Evolutionary conservation across 2,888 invertebrate genomes (phyloP).

Genomic region (Erpobdella octoculata): DNA sequence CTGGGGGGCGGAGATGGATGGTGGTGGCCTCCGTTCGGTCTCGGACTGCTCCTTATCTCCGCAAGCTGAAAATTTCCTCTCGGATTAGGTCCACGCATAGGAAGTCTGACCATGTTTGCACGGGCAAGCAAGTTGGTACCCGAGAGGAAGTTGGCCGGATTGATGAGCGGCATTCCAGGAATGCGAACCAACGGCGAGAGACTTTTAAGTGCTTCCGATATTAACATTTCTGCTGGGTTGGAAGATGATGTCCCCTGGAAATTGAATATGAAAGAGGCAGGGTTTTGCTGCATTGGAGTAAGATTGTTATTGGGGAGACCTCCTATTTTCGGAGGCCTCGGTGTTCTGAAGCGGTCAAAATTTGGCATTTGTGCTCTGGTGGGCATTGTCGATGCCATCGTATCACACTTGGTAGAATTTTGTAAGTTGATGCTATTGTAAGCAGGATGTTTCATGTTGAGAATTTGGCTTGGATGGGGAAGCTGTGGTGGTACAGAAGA

Average conservation of each 20-base stretch:
- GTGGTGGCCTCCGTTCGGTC: background rate
- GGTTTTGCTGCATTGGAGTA: background rate
- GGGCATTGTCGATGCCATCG: background rate
- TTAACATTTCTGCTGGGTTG: background rate
- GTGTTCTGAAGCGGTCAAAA: background rate
- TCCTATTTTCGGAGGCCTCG: background rate
- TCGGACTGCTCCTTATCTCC: background rate
- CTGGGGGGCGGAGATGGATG: background rate
- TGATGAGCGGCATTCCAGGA: background rate
- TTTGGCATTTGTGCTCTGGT: background rate
- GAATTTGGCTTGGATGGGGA: slow-evolving; percentile 10
- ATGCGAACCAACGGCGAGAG: background rate
- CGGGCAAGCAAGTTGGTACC: background rate
- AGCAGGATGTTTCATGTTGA: slow-evolving; percentile 10
- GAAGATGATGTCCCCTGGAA: background rate
- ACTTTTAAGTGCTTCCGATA: background rate
- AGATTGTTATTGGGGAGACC: background rate
- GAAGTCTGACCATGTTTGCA: background rate
- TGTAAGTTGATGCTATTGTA: background rate
- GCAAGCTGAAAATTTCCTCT: background rate
- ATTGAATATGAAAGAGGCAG: background rate
- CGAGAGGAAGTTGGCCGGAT: background rate
- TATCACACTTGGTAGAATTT: background rate
- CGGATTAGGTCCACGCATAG: background rate
- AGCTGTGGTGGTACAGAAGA: no score